Base-by-base conservation (phyloP, 2,797 vertebrate genomes). In the Pseudomugil tenellus region DNA sequence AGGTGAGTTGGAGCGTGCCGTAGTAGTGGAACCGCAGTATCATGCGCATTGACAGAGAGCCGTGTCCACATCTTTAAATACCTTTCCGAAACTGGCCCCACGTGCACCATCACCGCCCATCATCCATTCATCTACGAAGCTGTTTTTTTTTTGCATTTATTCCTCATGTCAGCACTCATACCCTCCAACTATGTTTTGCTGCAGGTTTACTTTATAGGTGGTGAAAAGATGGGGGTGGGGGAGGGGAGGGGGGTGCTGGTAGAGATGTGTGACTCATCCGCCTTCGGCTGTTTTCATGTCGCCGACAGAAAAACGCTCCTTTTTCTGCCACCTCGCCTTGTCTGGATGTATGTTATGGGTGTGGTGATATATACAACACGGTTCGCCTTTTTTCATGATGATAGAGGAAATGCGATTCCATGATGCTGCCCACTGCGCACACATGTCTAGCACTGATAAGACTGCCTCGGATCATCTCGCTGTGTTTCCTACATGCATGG, bases 1-100 rank as follows among this genome's bases (percentile, higher is more conserved):
- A 97, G 96, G 95, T 97, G 95, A 96, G 97, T 96, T 97, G 97
- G 93, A 94, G 95, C 93, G 96, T 94, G 93, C 93, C 88, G 90
- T 92, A 90, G 95, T 93, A 91, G 94, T 91, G 87, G 94, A 96
- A 91, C 96, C 96, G 97, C 97, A 99, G 97, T 96, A 96, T 98
- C 96, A 97, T 99, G 97, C 97, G 97, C 97, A 98, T 90, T 97
- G 96, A 95, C 87, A 81, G 73, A 83, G 87, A 92, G 89, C 86
- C 84, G 91, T 72, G 86, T 88, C 85, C 88, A 88, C 87, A 75
- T 85, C 90, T 91, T 89, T 87, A 86, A 87, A 86, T 67, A 81
- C 84, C 78, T 77, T 79, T 79, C 70, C 54, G 65, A 72, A 83
- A 83, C 74, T 65, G 75, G 65, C 81, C 75, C 80, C 90, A 84